phyloP scores from a whole-genome alignment of 2,888 invertebrate species.

The Oxytorus armatus region DNA sequence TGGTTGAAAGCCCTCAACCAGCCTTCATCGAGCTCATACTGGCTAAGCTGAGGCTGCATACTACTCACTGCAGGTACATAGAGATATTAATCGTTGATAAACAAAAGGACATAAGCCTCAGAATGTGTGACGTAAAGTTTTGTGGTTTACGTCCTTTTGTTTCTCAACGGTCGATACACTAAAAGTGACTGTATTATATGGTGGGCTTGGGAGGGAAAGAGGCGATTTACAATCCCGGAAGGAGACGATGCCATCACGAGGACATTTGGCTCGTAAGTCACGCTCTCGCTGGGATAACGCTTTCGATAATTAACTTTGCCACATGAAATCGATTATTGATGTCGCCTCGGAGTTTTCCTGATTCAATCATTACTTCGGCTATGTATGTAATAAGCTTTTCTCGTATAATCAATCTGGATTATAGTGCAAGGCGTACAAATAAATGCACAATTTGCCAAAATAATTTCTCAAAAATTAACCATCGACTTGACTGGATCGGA shows the following conservation, averaged over 20 bases:
- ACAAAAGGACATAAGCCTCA: constrained; percentile 13
- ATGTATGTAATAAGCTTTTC: background rate
- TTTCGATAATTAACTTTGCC: constrained; percentile 81
- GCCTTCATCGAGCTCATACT: constrained; percentile 39
- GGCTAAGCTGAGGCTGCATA: constrained; percentile 14
- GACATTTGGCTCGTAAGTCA: constrained; percentile 69
- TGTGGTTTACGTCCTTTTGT: constrained; percentile 2
- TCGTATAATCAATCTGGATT: background rate
- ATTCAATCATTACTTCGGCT: constrained; percentile 27
- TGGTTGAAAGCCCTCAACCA: constrained; percentile 41
- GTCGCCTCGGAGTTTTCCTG: constrained; percentile 25
- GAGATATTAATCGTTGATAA: constrained; percentile 4
- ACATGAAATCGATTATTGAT: constrained; percentile 80
- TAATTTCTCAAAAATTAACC: too few relatives aligned
- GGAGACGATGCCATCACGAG: constrained; percentile 50
- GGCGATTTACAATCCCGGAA: constrained; percentile 40
- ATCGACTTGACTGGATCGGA: too few relatives aligned
- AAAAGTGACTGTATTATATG: constrained; percentile 23
- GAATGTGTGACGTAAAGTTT: background rate
- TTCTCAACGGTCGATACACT: constrained; percentile 11
- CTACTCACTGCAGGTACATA: background rate
- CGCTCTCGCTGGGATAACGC: constrained; percentile 73
- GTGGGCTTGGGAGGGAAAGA: background rate
- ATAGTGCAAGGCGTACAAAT: too few relatives aligned
- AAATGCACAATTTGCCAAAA: too few relatives aligned